Percentiles rank a stretch among this genome's conserved stretches.
phyloP scores from a whole-genome alignment of 2,113 vertebrate species.

The Eolophus roseicapilla region DNA sequence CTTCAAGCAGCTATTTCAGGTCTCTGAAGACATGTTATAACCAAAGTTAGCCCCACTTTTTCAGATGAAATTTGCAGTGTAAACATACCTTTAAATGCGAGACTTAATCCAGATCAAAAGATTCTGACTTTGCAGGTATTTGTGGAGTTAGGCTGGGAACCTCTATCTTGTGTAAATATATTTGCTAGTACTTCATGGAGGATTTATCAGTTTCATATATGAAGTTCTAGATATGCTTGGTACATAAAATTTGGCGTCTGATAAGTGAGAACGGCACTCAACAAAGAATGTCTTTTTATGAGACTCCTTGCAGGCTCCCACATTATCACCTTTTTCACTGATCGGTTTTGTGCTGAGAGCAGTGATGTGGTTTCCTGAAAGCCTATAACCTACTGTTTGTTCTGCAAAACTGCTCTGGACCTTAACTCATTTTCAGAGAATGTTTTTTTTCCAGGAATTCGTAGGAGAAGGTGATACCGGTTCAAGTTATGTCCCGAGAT shows the following conservation, averaged over 20 bases:
- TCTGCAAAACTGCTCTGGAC: conserved; percentile 38
- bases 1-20: neutral
- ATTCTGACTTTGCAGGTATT: neutral
- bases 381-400: neutral
- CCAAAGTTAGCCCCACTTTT: neutral
- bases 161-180: conserved; percentile 31
- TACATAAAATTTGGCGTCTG: conserved; percentile 1
- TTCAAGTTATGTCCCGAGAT: conserved; percentile 35
- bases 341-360: neutral
- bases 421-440: conserved; percentile 51
- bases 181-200: conserved; percentile 14
- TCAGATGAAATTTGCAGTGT: neutral
- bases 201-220: conserved; percentile 7
- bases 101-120: conserved; percentile 12
- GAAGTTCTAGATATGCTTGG: conserved; percentile 13
- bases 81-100: neutral
- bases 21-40: neutral
- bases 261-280: neutral
- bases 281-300: conserved; percentile 36
- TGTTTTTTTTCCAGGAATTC: conserved; percentile 38
- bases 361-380: conserved; percentile 34
- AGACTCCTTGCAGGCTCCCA: conserved; percentile 26
- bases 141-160: neutral
- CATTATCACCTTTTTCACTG: conserved; percentile 21
- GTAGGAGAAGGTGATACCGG: neutral